Evolutionary conservation across 2,797 vertebrate species (phyloP).

Genomic region (Sandelia bainsii): DNA sequence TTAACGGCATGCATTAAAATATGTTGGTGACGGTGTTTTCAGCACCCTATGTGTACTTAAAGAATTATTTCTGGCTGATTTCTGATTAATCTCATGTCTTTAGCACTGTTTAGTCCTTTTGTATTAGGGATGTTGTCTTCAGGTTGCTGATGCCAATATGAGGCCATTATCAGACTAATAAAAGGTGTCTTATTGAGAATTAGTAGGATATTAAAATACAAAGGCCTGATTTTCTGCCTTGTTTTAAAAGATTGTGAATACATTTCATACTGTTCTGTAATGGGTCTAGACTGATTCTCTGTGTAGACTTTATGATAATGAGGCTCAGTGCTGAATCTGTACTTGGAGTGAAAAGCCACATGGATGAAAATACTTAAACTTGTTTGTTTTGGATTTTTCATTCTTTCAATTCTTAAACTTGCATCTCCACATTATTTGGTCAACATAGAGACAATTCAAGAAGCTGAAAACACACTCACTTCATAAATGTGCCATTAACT

Average conservation of each 20-base stretch:
- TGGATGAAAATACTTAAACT: background rate
- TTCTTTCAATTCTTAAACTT: background rate
- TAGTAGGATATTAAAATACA: constrained; percentile 17
- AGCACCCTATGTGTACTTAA: constrained; percentile 42
- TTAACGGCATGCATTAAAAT: constrained; percentile 43
- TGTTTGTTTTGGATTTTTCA: background rate
- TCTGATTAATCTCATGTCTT: constrained; percentile 44
- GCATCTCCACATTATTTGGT: background rate
- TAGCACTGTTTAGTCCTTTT: constrained; percentile 52
- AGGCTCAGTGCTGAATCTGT: constrained; percentile 20
- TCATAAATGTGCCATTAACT: background rate
- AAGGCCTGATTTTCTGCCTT: background rate
- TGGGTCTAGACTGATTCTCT: background rate
- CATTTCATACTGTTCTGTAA: background rate
- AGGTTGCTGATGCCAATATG: constrained; percentile 22
- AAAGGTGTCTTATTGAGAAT: constrained; percentile 4
- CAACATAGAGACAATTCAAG: background rate
- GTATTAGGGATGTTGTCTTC: constrained; percentile 37
- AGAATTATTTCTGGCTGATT: constrained; percentile 43
- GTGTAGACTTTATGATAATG: constrained; percentile 10
- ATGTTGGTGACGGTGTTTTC: constrained; percentile 31
- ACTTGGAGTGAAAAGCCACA: background rate
- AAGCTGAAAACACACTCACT: constrained; percentile 2
- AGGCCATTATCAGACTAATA: constrained; percentile 31
- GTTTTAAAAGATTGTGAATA: constrained; percentile 12